phyloP scores from a whole-genome alignment of 2,888 invertebrate species.

The Anaspis maculata region DNA sequence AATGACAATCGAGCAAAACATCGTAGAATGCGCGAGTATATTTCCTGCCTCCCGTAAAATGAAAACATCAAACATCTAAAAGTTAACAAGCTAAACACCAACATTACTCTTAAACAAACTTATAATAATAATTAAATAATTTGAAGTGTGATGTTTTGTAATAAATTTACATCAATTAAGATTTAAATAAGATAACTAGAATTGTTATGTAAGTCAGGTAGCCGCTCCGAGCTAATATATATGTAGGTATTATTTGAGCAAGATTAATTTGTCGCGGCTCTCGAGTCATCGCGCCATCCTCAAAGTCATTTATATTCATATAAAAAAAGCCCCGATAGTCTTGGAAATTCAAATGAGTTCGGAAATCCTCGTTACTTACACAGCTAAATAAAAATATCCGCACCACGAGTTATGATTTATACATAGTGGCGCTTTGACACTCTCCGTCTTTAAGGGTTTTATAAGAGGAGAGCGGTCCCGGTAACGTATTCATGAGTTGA shows the following conservation, averaged over 20 bases:
- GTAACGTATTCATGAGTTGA: slow-evolving; percentile 38
- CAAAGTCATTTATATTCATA: background rate
- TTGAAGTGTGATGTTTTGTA: slow-evolving; percentile 14
- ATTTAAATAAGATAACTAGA: slow-evolving; percentile 18
- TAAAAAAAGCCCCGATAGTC: slow-evolving; percentile 4
- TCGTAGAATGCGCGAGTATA: too few species aligned
- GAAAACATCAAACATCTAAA: too few species aligned
- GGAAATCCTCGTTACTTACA: slow-evolving; percentile 24
- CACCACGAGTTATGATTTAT: slow-evolving; percentile 30
- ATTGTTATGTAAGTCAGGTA: too few species aligned
- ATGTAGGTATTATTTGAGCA: too few species aligned
- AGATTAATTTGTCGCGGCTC: background rate
- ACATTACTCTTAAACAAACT: too few species aligned
- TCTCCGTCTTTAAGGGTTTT: slow-evolving; percentile 31
- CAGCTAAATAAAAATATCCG: slow-evolving; percentile 27
- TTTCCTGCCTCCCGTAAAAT: too few species aligned
- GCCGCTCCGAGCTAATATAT: background rate
- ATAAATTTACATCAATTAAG: slow-evolving; percentile 22
- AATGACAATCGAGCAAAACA: too few species aligned
- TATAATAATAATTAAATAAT: too few species aligned
- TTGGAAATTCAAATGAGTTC: slow-evolving; percentile 25
- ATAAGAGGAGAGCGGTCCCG: slow-evolving; percentile 30
- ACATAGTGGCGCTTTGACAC: slow-evolving; percentile 33
- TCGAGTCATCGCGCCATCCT: too few species aligned
- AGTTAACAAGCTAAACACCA: too few species aligned